These are phyloP conservation scores for Archips xylosteana DNA, from an alignment of 2,888 invertebrate species.

Conservation along the genomic window DNA sequence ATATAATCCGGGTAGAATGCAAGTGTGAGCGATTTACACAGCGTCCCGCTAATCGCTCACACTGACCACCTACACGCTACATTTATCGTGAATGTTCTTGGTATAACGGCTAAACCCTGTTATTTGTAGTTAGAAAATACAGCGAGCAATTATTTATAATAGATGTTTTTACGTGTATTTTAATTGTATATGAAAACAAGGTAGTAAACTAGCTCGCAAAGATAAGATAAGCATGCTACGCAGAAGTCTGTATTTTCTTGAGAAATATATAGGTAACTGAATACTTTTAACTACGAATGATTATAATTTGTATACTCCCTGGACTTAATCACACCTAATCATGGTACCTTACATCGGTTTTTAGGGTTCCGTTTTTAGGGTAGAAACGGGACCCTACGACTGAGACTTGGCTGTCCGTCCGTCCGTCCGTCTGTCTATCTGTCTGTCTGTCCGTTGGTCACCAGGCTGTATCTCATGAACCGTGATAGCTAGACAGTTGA, in stretches of 20 bases:
- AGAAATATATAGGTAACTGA: too few species aligned
- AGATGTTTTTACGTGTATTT: constrained; percentile 12
- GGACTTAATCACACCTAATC: too few species aligned
- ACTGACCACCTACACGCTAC: neutral
- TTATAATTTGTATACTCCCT: too few species aligned
- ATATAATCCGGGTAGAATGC: neutral
- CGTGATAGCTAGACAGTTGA: too few species aligned
- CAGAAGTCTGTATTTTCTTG: neutral
- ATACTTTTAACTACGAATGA: too few species aligned
- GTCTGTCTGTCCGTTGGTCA: too few species aligned
- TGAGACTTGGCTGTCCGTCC: too few species aligned
- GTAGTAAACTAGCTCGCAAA: neutral
- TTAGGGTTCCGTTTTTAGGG: too few species aligned
- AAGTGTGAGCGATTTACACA: neutral
- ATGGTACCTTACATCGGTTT: too few species aligned
- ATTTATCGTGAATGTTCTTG: constrained; percentile 17
- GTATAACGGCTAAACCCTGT: constrained; percentile 24
- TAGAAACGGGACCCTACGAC: too few species aligned
- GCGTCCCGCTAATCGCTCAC: constrained; percentile 7
- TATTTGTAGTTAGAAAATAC: constrained; percentile 21
- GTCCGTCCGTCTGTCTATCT: too few species aligned
- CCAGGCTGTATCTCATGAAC: too few species aligned
- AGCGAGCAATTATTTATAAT: constrained; percentile 33
- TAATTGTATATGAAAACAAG: constrained; percentile 4
- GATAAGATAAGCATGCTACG: constrained; percentile 11